Evolutionary conservation across 2,797 vertebrate genomes (phyloP).

Genomic region (Helicolenus hilgendorfi): DNA sequence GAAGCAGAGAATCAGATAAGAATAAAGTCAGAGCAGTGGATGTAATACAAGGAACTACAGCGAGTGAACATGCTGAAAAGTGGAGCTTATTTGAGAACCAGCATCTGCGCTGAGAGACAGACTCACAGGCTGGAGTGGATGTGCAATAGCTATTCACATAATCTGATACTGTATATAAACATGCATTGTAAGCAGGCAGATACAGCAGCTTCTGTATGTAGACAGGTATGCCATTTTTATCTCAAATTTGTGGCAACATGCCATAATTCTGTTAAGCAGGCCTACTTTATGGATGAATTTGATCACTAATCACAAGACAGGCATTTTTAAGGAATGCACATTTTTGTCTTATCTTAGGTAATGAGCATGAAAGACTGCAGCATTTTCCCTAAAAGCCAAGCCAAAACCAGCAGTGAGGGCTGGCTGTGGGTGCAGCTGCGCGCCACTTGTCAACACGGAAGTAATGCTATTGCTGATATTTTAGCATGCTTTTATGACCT

Average conservation of each 20-base stretch:
- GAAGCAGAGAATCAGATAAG: constrained; percentile 14
- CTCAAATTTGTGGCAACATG: background rate
- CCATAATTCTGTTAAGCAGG: background rate
- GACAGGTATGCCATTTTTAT: background rate
- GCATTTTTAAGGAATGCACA: background rate
- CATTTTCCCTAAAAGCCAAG: background rate
- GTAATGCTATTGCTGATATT: background rate
- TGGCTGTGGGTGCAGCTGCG: background rate
- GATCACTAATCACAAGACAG: background rate
- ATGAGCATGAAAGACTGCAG: background rate
- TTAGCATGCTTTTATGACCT: background rate
- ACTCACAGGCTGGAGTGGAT: background rate
- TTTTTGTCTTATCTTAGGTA: background rate
- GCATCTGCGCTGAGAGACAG: background rate
- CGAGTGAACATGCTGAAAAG: constrained; percentile 22
- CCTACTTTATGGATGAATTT: background rate
- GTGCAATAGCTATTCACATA: background rate
- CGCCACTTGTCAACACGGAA: background rate
- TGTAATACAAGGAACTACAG: constrained; percentile 28
- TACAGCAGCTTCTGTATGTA: background rate
- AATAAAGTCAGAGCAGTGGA: constrained; percentile 26
- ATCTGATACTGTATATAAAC: constrained; percentile 5
- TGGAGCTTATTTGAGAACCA: constrained; percentile 5
- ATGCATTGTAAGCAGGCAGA: background rate
- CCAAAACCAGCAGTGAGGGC: background rate